A percentile compares a stretch with the other conserved stretches of the same genome.
These are phyloP conservation scores for Todus mexicanus DNA, from an alignment of 2,797 vertebrate species.

Conservation along the genomic window DNA sequence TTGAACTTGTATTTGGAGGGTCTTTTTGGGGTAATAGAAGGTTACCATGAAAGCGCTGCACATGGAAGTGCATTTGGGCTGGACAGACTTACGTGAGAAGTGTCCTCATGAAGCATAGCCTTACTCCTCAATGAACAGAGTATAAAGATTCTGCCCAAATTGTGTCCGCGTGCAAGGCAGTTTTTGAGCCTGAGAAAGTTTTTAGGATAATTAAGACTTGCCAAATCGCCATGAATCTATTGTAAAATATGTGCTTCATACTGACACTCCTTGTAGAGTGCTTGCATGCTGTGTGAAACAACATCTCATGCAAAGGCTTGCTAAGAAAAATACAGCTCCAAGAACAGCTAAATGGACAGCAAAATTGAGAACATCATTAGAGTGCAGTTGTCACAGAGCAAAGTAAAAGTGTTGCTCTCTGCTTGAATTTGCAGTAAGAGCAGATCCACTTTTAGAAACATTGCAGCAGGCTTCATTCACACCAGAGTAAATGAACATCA, in stretches of 20 bases:
- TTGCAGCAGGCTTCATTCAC: slow-evolving; percentile 38
- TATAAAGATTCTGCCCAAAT: neutral
- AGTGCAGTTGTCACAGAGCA: slow-evolving; percentile 24
- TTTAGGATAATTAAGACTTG: neutral
- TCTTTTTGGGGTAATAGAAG: neutral
- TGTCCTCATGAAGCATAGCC: neutral
- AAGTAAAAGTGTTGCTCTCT: slow-evolving; percentile 28
- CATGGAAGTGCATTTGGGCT: neutral
- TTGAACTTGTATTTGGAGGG: neutral
- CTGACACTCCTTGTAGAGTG: neutral
- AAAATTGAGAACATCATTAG: slow-evolving; percentile 27
- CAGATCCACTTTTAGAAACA: slow-evolving; percentile 10
- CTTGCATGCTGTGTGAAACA: neutral
- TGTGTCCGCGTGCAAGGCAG: neutral
- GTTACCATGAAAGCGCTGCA: neutral
- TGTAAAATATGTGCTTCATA: neutral
- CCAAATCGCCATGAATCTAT: neutral
- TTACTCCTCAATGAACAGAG: neutral
- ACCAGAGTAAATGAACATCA: slow-evolving; percentile 20
- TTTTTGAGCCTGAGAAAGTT: neutral
- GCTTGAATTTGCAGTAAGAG: neutral
- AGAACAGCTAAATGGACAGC: neutral
- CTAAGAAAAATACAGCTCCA: slow-evolving; percentile 6
- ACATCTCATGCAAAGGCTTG: neutral
- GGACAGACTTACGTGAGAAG: neutral